Conservation (phyloP, 2,797 vertebrate species). For the Cossypha heuglini region DNA sequence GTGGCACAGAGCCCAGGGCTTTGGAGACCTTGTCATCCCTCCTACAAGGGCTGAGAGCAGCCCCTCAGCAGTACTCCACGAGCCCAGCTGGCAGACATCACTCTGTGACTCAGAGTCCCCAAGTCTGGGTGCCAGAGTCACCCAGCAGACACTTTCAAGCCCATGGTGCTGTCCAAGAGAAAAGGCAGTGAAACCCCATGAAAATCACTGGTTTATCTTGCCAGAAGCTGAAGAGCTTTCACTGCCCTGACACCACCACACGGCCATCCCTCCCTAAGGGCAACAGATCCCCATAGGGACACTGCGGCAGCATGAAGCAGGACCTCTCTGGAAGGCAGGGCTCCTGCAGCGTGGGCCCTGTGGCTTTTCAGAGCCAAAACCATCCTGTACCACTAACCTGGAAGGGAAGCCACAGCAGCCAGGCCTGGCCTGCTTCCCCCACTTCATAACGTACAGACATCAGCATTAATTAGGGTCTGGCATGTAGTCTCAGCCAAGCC, state of each 20-base stretch:
- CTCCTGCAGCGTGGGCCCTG: neutral
- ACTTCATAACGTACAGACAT: neutral
- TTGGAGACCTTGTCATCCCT: neutral
- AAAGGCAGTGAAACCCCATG: neutral
- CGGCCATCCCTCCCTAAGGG: neutral
- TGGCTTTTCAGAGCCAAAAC: neutral
- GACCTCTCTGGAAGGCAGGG: neutral
- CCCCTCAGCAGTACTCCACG: neutral
- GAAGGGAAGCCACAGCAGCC: neutral
- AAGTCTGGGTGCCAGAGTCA: accelerated
- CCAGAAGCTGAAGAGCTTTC: neutral
- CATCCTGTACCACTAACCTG: neutral
- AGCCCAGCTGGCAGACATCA: neutral
- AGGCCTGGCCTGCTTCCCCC: neutral
- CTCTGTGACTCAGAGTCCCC: neutral
- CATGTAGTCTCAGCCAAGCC: neutral
- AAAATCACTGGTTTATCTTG: neutral
- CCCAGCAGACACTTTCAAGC: neutral
- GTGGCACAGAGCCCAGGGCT: neutral
- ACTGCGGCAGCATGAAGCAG: neutral
- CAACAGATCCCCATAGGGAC: accelerated
- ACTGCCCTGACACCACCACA: accelerated
- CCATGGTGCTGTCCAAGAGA: neutral
- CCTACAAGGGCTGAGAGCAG: neutral
- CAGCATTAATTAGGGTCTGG: constrained; percentile 45